A percentile compares a stretch with the other conserved stretches of the same genome.
Conservation (phyloP, 2,888 invertebrate genomes). For the Phasia obesa region DNA sequence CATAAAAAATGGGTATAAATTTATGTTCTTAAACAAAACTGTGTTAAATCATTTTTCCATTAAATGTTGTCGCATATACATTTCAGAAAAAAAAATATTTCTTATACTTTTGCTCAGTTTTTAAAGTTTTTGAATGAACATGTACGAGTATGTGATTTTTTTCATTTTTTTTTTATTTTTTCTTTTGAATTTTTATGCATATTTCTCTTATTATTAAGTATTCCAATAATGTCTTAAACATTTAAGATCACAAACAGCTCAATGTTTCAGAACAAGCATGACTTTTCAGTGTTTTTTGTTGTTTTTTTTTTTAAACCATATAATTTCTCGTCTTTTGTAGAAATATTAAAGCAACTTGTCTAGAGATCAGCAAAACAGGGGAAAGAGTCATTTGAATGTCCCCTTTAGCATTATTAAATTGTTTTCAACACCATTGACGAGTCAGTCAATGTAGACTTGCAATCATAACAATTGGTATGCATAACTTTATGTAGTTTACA, state of each 20-base stretch:
- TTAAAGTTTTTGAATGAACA: slow-evolving; percentile 54
- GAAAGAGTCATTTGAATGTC: slow-evolving; percentile 8
- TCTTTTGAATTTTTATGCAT: slow-evolving; percentile 49
- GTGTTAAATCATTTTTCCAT: slow-evolving; percentile 63
- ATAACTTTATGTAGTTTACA: slow-evolving; percentile 66
- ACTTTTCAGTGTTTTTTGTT: slow-evolving; percentile 27
- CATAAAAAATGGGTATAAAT: slow-evolving; percentile 36
- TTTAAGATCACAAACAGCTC: slow-evolving; percentile 60
- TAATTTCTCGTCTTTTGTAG: slow-evolving; percentile 49
- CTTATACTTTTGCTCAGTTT: slow-evolving; percentile 8
- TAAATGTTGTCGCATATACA: slow-evolving; percentile 50
- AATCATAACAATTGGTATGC: slow-evolving; percentile 66
- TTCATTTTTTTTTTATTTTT: not conserved
- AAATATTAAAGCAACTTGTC: slow-evolving; percentile 30
- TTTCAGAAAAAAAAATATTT: not conserved
- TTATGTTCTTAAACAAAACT: slow-evolving; percentile 61
- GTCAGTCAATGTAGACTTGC: slow-evolving; percentile 42
- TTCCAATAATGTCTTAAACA: slow-evolving; percentile 67
- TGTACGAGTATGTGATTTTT: slow-evolving; percentile 41
- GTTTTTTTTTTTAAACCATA: slow-evolving; percentile 29
- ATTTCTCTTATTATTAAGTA: slow-evolving; percentile 64
- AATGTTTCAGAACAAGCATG: slow-evolving; percentile 59
- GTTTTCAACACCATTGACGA: slow-evolving; percentile 69
- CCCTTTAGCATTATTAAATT: slow-evolving; percentile 67
- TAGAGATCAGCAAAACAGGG: not conserved